Base-by-base conservation (phyloP, 2,113 vertebrate genomes). In the Pelodiscus sinensis region DNA sequence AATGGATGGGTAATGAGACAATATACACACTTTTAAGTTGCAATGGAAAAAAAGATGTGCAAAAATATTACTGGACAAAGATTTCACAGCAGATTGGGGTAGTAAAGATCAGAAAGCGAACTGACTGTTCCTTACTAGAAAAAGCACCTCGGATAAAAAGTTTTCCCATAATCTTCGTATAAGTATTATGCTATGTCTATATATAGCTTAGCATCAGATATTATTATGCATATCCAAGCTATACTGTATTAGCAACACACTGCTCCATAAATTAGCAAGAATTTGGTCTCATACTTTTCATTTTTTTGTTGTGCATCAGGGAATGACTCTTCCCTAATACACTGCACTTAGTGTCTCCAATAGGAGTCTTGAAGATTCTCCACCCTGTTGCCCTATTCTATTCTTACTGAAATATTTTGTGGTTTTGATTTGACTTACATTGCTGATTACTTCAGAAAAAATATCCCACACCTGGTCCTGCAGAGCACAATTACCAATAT, bases 381-480 rank as follows among this genome's bases (percentile, higher is more conserved):
- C 58, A 75, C 84, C 7, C 5, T 82, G 50, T 5, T 22, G 35
- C 91, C 92, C 35, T 44, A 44, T 83, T 5, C 21, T 44, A 62
- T 79, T 86, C 5, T 15, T 6, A 1, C 68, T 57, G n/a, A 29
- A 60, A 0, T 0, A n/a, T n/a, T 7, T 27, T 57, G n/a, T 62
- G 89, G 62, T 6, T 84, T 29, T 75, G 68, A 56, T 31, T 58
- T 11, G 58, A 98, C 99, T 99, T 98, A 99, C 99, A 0, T 58
- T 97, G 93, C 91, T 97, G 68, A 97, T 97, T 24, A 98, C 97
- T 97, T 98, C 97, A 6, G 98, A 97, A 88, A 99, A 98, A 94
- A 99, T 98, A 84, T 97, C 96, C 99, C 99, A 99, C 92, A 99
- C 99, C 84, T 99, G 98, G 58, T 99, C 98, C 54, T 99, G 98